Evolutionary conservation across 2,797 vertebrate genomes (phyloP).

Genomic region (Leptoclinus maculatus): DNA sequence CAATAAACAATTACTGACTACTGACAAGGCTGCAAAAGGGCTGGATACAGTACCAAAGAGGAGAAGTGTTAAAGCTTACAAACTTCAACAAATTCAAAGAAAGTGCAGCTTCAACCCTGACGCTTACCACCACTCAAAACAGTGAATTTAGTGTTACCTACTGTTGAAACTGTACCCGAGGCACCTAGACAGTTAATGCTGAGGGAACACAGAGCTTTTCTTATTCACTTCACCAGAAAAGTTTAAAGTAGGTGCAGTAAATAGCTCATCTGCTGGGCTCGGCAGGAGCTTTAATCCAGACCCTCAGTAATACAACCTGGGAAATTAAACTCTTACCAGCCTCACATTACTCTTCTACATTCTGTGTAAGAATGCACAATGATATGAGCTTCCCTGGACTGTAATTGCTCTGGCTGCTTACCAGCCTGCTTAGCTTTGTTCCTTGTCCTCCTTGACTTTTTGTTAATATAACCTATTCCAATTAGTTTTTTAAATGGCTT

Average conservation of each 20-base stretch:
- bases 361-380: conserved; percentile 11
- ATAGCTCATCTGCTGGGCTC: conserved; percentile 24
- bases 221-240: neutral
- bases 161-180: neutral
- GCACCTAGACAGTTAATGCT: neutral
- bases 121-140: neutral
- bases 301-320: conserved; percentile 1
- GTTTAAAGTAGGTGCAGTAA: neutral
- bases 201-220: neutral
- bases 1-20: too few species aligned
- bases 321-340: conserved; percentile 7
- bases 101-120: too few species aligned
- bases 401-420: neutral
- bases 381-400: conserved; percentile 3
- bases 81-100: too few species aligned
- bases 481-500: neutral
- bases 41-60: too few species aligned
- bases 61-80: too few species aligned
- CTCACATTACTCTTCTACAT: conserved; percentile 11
- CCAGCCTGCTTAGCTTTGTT: neutral
- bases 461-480: neutral
- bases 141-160: neutral
- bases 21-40: too few species aligned
- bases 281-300: neutral
- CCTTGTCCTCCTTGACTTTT: neutral